A percentile compares a stretch with the other conserved stretches of the same genome.
Conservation (phyloP, 2,797 vertebrate species). For the Hemibagrus guttatus region DNA sequence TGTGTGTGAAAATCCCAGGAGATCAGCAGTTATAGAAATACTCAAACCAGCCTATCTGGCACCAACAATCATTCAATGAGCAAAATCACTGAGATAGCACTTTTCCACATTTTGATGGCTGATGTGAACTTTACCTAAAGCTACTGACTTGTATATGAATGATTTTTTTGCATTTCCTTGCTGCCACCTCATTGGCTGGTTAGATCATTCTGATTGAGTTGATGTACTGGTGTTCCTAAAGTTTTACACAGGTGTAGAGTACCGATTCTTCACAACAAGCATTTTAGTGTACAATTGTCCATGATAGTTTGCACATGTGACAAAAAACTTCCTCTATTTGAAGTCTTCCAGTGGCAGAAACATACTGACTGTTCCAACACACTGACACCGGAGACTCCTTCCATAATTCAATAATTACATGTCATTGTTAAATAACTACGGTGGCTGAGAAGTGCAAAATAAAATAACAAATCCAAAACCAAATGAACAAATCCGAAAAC, state of each 20-base stretch:
- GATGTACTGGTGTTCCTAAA: neutral
- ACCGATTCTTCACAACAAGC: neutral
- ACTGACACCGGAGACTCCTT: too few relatives aligned
- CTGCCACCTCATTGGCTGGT: neutral
- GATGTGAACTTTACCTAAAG: neutral
- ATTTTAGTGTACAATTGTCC: neutral
- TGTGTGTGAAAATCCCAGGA: neutral
- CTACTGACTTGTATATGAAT: neutral
- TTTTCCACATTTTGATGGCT: neutral
- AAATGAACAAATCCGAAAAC: too few relatives aligned
- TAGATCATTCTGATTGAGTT: neutral
- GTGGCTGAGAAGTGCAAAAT: too few relatives aligned
- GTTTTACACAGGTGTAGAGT: neutral
- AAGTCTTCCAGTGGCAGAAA: too few relatives aligned
- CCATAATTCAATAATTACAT: too few relatives aligned
- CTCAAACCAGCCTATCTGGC: neutral
- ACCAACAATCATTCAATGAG: neutral
- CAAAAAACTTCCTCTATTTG: neutral
- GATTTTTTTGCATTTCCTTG: neutral
- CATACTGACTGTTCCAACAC: too few relatives aligned
- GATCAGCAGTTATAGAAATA: neutral
- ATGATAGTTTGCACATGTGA: neutral
- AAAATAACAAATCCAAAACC: too few relatives aligned
- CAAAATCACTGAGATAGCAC: neutral
- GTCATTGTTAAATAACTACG: too few relatives aligned